phyloP scores from a whole-genome alignment of 2,888 invertebrate species.

The Torymus auratus region DNA sequence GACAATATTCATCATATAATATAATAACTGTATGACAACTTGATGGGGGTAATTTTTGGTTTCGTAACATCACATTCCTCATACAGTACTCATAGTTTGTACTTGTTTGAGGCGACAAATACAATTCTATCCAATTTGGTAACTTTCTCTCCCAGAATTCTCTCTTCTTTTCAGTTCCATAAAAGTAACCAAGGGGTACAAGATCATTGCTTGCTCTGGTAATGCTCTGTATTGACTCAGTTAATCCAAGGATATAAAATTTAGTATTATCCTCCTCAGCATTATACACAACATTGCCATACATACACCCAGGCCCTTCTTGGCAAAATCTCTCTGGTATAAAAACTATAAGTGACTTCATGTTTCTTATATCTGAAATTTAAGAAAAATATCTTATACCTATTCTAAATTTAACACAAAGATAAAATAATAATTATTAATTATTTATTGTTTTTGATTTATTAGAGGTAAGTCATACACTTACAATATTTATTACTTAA shows the following conservation, averaged over 20 bases:
- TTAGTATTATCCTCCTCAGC: conserved; percentile 63
- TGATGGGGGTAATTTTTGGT: conserved; percentile 59
- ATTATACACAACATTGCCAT: conserved; percentile 67
- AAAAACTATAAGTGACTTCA: conserved; percentile 70
- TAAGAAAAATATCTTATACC: not conserved
- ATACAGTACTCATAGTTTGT: conserved; percentile 64
- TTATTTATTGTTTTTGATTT: too few species aligned
- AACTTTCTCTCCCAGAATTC: conserved; percentile 61
- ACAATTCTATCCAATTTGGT: conserved; percentile 70
- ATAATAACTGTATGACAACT: conserved; percentile 66
- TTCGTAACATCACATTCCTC: conserved; percentile 64
- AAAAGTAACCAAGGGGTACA: conserved; percentile 68
- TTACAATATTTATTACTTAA: too few species aligned
- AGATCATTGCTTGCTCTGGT: conserved; percentile 59
- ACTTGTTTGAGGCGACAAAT: conserved; percentile 42
- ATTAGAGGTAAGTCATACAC: too few species aligned
- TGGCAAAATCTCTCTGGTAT: conserved; percentile 66
- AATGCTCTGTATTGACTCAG: conserved; percentile 54
- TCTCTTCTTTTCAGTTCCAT: conserved; percentile 54
- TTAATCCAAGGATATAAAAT: conserved; percentile 68
- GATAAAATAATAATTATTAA: too few species aligned
- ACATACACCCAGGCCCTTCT: conserved; percentile 68
- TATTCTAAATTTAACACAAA: not conserved
- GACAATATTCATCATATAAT: conserved; percentile 69
- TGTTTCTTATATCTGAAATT: conserved; percentile 44